Evolutionary conservation across 37 sponge, comb jelly and placozoan genomes (phyloP).

Genomic region (Diacarnus erythraeanus): DNA sequence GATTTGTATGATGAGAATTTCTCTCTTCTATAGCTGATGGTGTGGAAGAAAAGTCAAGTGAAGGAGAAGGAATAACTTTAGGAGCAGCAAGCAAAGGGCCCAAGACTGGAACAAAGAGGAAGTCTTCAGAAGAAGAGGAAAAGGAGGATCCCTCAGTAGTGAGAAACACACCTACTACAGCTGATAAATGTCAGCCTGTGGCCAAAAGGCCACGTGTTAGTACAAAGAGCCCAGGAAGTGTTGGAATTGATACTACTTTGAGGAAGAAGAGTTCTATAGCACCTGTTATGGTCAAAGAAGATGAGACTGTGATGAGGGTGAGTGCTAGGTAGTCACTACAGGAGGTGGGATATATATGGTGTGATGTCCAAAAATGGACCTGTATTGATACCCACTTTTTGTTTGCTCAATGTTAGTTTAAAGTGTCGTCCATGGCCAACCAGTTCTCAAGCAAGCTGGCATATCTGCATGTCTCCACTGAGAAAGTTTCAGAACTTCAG

Average conservation of each 20-base stretch:
- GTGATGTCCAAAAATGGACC: too few relatives aligned
- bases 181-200: background rate
- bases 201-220: background rate
- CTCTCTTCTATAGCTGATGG: too few relatives aligned
- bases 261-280: background rate
- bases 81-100: background rate
- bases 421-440: conserved; percentile 54
- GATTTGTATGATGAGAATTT: too few relatives aligned
- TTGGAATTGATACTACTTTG: background rate
- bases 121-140: background rate
- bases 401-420: conserved; percentile 14
- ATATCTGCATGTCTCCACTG: conserved; percentile 43
- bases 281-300: too few relatives aligned
- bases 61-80: too few relatives aligned
- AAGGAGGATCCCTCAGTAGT: background rate
- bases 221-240: background rate
- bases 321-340: background rate
- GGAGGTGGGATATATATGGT: background rate
- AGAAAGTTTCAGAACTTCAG: conserved; percentile 33
- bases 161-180: background rate
- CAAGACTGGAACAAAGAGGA: background rate
- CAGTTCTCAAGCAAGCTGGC: conserved; percentile 48
- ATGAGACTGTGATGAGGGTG: background rate
- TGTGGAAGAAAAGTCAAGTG: too few relatives aligned
- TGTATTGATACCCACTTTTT: background rate